Percentiles rank a stretch among this genome's conserved stretches.
Evolutionary conservation across 2,113 vertebrate genomes (phyloP).

Genomic region (Tinamus guttatus): DNA sequence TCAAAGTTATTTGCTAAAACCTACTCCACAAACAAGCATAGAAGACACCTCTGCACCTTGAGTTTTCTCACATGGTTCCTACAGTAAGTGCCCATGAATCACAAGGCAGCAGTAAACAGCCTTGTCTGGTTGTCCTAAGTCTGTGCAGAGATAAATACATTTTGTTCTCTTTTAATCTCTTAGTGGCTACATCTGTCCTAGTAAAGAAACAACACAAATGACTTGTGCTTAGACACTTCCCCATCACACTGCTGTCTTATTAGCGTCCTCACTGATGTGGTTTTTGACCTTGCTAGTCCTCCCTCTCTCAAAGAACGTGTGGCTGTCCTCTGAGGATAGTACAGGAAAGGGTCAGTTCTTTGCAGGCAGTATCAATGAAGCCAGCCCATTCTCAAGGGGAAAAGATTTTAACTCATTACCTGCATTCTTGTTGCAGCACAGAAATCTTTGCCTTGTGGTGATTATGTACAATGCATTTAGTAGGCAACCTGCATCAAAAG

Average conservation of each 20-base stretch:
- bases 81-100: neutral
- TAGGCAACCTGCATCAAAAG: neutral
- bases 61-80: neutral
- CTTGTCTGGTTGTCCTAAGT: neutral
- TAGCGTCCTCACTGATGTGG: neutral
- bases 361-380: neutral
- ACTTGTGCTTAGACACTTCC: neutral
- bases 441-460: neutral
- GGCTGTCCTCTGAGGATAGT: neutral
- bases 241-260: neutral
- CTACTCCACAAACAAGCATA: neutral
- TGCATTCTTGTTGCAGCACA: neutral
- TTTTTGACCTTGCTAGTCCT: neutral
- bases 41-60: neutral
- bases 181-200: neutral
- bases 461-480: neutral
- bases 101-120: slow-evolving; percentile 1
- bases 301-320: rapidly evolving
- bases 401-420: neutral
- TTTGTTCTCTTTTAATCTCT: slow-evolving; percentile 1
- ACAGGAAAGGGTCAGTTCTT: neutral
- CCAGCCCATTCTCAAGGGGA: neutral
- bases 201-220: neutral
- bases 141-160: neutral
- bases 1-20: neutral